Base-by-base conservation (phyloP, 1,140 invertebrate genomes). In the Drosophila pandora region DNA sequence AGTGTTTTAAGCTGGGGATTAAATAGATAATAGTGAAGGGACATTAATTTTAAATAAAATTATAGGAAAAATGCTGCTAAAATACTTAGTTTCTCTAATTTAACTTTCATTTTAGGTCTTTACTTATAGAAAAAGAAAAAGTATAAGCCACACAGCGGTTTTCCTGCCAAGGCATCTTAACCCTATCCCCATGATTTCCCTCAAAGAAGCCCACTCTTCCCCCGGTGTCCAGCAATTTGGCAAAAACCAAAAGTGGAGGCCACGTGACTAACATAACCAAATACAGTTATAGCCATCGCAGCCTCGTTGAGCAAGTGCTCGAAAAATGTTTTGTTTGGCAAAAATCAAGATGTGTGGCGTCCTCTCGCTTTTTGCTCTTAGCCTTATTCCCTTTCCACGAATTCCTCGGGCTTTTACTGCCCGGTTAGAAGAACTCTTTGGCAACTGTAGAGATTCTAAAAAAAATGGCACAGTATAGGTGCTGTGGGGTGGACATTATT, bases 231-330 rank as follows among this genome's bases (percentile, higher is more conserved):
- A 73, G 77, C 81, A 84, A 84, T 84, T 84, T 84, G 77, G 82
- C 57, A 61, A 87, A 75, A 75, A 54, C 73, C 75, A 59, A 43
- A 43, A 87, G 72, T 63, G 73, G 58, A 78, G 76, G 78, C 83
- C 82, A 87, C 82, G 82, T 87, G 82, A 87, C 82, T 87, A 87
- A 88, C 82, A 87, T 87, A 87, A 87, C 65, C 61, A 87, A 87
- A 88, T 87, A 82, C 72, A 78, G 82, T 85, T 87, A 75, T 71
- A 76, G 82, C 58, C 62, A 68, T 39, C 43, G 52, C 53, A 52
- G 61, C 57, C 41, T 57, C 64, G 56, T 25, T 57, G 57, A 70
- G 64, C 78, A 78, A 87, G 83, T 82, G 70, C 78, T 87, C 65
- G 60, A 77, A 73, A 52, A 68, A 88, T 87, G 82, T 87, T 87